Evolutionary conservation across 2,113 vertebrate genomes (phyloP), one percentile per base, ranked within the genome.

Genomic region (Dicerorhinus sumatrensis): DNA sequence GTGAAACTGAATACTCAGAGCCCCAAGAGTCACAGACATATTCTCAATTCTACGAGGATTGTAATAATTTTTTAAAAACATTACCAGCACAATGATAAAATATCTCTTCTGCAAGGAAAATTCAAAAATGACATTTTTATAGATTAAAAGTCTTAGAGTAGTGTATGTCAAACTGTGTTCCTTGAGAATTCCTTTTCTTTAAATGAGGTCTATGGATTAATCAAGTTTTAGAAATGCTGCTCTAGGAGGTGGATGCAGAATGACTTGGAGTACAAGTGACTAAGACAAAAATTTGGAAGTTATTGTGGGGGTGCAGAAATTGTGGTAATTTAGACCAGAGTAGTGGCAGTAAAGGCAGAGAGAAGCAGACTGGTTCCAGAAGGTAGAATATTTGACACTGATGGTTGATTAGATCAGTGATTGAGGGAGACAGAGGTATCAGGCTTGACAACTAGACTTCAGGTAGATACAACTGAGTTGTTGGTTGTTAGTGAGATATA

Each of bases 131-230:
- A 36, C n/a, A 31, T 75, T 75, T 94, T 60, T 65, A 54, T 25
- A 86, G 29, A 72, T 27, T 56, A 65, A 39, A 95, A 75, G 25
- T 65, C 69, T 33, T 67, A 70, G 31, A 62, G 8, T 14, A 67
- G 20, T 76, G 16, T 46, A 31, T 27, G 60, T 73, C 56, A 84
- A 62, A 62, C n/a, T 70, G 3, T 8, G 25, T 83, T 87, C 36
- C 84, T 65, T 67, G 29, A 36, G 21, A 58, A 65, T 29, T 76
- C 31, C 58, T 97, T 96, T 67, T 56, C 69, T 93, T 87, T 46
- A n/a, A 56, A 6, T 36, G 17, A 18, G 29, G 36, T 48, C 6
- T 29, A 11, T 25, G 16, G 87, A 63, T 11, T 54, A 36, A 84
- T 42, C 51, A 65, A 33, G 60, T 85, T 63, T 75, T 48, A 87